Conservation (phyloP, 2,888 invertebrate species). For the Colletes collaris region DNA sequence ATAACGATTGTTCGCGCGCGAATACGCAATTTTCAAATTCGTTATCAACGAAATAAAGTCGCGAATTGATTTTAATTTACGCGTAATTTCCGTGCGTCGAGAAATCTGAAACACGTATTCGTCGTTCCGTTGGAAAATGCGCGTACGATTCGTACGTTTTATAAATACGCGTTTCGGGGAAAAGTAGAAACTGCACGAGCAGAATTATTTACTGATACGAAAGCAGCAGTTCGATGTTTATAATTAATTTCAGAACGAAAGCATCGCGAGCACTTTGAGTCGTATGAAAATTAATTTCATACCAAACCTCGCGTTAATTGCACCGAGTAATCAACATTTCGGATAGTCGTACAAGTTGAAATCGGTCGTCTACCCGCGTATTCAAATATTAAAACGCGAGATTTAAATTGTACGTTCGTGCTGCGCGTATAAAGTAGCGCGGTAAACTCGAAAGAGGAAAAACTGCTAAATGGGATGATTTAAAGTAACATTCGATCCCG, state of each 20-base stretch:
- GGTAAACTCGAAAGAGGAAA: background rate
- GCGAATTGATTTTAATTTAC: background rate
- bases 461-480: conserved; percentile 19
- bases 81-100: background rate
- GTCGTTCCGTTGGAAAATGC: no score
- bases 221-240: no score
- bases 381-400: background rate
- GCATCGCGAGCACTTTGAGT: background rate
- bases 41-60: background rate
- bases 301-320: background rate
- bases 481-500: conserved; percentile 40
- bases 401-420: conserved; percentile 10
- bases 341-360: background rate
- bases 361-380: background rate
- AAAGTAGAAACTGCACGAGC: no score
- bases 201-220: no score
- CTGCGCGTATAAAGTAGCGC: background rate
- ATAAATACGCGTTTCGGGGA: no score
- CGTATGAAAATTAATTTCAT: background rate
- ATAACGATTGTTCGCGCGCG: background rate
- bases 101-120: background rate
- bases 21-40: background rate
- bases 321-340: background rate
- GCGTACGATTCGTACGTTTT: no score
- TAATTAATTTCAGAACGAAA: no score